These are phyloP conservation scores for Lasioglossum leucozonium DNA, from an alignment of 2,888 invertebrate species.

Conservation along the genomic window DNA sequence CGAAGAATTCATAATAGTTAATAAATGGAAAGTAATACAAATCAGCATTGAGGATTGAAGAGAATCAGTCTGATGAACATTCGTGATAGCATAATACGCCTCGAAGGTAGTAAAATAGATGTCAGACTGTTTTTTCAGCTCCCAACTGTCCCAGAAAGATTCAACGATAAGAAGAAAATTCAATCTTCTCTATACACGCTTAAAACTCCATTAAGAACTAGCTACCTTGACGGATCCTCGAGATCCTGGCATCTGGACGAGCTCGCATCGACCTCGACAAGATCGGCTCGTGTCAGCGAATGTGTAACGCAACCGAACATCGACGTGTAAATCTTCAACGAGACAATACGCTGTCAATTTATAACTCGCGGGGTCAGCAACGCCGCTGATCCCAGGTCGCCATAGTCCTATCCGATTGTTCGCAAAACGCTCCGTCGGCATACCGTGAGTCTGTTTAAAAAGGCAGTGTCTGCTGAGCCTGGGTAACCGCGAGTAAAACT, in stretches of 20 bases:
- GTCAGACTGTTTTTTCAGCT: neutral
- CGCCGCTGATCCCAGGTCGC: neutral
- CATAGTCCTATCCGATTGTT: neutral
- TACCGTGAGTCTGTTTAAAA: neutral
- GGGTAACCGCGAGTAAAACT: conserved; percentile 5
- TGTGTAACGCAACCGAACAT: neutral
- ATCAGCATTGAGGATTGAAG: neutral
- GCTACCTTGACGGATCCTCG: neutral
- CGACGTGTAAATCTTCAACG: neutral
- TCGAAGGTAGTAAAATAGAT: neutral
- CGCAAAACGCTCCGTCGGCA: neutral
- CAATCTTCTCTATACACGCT: neutral
- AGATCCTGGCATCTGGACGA: neutral
- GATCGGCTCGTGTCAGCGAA: neutral
- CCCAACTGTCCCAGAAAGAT: neutral
- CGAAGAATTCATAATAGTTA: neutral
- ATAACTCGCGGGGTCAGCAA: neutral
- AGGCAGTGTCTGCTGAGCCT: conserved; percentile 52
- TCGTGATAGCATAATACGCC: neutral
- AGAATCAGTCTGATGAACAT: conserved; percentile 4
- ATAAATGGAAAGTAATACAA: neutral
- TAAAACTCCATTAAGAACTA: neutral
- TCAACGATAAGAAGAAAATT: neutral
- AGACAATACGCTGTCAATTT: neutral
- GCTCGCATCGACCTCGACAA: neutral